Conservation (phyloP, 2,888 invertebrate genomes). For the Erynnis tages region DNA sequence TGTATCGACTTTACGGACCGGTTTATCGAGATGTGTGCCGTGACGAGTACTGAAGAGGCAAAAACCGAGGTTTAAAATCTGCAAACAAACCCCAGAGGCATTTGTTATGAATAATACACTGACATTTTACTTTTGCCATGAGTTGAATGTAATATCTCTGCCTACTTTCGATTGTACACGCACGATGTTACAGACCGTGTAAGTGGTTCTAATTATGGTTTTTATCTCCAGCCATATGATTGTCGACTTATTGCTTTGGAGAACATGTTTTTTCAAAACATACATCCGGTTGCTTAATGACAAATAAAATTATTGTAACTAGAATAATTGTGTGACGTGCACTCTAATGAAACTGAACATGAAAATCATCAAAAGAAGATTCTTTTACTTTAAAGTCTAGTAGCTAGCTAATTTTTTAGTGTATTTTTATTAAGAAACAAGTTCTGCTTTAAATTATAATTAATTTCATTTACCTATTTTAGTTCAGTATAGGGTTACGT, state of each 20-base stretch:
- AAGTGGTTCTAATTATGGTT: constrained; percentile 42
- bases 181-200: constrained; percentile 3
- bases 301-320: too few relatives aligned
- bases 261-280: not conserved
- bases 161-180: constrained; percentile 16
- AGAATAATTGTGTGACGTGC: too few relatives aligned
- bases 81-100: constrained; percentile 5
- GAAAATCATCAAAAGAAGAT: too few relatives aligned
- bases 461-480: too few relatives aligned
- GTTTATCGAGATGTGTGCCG: not conserved
- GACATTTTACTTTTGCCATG: not conserved
- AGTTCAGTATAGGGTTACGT: not conserved
- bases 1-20: not conserved
- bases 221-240: constrained; percentile 41
- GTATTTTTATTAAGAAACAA: too few relatives aligned
- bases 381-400: too few relatives aligned
- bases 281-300: constrained; percentile 15
- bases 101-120: constrained; percentile 1
- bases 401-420: too few relatives aligned
- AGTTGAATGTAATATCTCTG: not conserved
- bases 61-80: not conserved
- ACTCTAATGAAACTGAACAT: too few relatives aligned
- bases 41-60: not conserved
- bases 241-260: constrained; percentile 35
- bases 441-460: too few relatives aligned